Base-by-base conservation (phyloP, 2,797 vertebrate species). In the Oryzias sinensis region DNA sequence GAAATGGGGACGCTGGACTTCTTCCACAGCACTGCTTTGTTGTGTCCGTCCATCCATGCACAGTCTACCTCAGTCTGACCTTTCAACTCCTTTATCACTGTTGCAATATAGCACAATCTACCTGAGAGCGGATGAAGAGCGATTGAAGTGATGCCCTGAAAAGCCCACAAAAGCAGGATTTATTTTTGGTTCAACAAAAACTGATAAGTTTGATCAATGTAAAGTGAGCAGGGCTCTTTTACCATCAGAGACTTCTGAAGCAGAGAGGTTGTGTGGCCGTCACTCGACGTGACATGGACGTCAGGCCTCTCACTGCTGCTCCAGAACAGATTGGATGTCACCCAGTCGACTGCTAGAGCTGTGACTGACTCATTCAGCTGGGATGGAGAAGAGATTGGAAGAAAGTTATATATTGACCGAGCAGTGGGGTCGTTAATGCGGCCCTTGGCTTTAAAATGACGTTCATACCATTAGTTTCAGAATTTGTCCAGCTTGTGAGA, bases 321-420 rank as follows among this genome's bases (percentile, higher is more conserved):
- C 96, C 96, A 98, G 81, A 95, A 97, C 11, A 98, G 64, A 77
- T 94, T 97, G 1, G 84, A 85, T 0, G 93, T 95, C 72, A 95
- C 79, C 96, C 96, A 98, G 86, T 98, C 95, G 2, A 97, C 81
- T 15, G 95, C 94, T 54, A 98, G 63, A 41, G 90, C 87, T 0
- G 87, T 90, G 0, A 91, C 74, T 0, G 85, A 65, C 0, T 74
- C 88, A n/a, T 87, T 91, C 78, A 87, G 53, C 1, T 51, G 45
- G 16, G 27, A 45, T 0, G 1, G 7, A 74, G 22, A 61, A 46
- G 4, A 16, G 5, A 42, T 46, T 27, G 1, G n/a, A 44, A 9
- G 44, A 5, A 1, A 16, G 24, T 11, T 2, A 37, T 1, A 37
- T 11, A 37, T 11, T 37, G 9, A 27, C 27, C 1, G 5, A 7